phyloP scores from a whole-genome alignment of 2,888 invertebrate genomes.

The Eupeodes latifasciatus region DNA sequence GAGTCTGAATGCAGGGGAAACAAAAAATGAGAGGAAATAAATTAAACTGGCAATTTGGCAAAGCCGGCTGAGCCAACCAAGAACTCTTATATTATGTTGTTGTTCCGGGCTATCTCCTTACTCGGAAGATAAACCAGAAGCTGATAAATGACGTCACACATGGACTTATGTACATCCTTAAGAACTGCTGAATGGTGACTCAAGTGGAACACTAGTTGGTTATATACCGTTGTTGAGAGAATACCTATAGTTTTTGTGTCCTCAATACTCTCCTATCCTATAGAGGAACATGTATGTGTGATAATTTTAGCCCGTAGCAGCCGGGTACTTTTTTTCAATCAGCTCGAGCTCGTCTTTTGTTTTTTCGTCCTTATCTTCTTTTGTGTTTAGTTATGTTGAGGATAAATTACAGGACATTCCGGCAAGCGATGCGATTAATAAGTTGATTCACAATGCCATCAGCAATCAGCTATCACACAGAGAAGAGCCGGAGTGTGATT shows the following conservation, averaged over 20 bases:
- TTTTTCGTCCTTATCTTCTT: not conserved
- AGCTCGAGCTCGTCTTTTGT: not conserved
- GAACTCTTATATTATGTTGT: not conserved
- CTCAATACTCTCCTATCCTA: not conserved
- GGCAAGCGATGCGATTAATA: slow-evolving; percentile 67
- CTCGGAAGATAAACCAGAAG: slow-evolving; percentile 26
- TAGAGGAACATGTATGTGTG: slow-evolving; percentile 23
- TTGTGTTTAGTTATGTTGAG: slow-evolving; percentile 32
- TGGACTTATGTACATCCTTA: slow-evolving; percentile 41
- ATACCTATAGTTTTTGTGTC: slow-evolving; percentile 6
- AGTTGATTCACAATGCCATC: slow-evolving; percentile 58
- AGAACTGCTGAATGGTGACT: slow-evolving; percentile 43
- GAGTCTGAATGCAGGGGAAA: not conserved
- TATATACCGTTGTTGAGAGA: not conserved
- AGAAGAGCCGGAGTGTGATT: not conserved
- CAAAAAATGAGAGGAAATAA: slow-evolving; percentile 11
- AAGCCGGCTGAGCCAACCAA: slow-evolving; percentile 58
- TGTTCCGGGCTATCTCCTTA: slow-evolving; percentile 30
- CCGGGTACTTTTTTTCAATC: slow-evolving; percentile 44
- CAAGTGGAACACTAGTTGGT: slow-evolving; percentile 25
- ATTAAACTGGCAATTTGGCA: slow-evolving; percentile 62
- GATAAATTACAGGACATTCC: slow-evolving; percentile 64
- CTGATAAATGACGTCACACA: slow-evolving; percentile 58
- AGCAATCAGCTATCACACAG: not conserved
- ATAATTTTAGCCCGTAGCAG: slow-evolving; percentile 30